Conservation (phyloP, 2,888 invertebrate species). For the Philonicus albiceps region DNA sequence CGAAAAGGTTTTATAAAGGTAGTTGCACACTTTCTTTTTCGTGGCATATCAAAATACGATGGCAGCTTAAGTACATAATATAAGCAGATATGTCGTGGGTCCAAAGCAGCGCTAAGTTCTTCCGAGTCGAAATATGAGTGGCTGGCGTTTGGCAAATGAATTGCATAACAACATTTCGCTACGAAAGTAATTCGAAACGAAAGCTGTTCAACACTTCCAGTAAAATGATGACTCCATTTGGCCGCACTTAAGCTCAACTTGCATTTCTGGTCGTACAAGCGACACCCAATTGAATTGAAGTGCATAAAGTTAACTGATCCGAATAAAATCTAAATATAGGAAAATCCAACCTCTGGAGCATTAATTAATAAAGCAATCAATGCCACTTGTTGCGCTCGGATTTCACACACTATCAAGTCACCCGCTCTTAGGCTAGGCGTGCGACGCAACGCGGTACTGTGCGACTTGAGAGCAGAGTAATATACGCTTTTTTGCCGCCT, state of each 20-base stretch:
- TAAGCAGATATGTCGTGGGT: not conserved
- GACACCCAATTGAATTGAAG: not conserved
- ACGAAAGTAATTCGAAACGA: not conserved
- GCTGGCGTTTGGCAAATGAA: not conserved
- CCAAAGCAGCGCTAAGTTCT: not conserved
- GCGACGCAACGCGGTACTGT: not conserved
- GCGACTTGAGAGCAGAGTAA: not conserved
- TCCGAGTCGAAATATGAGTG: not conserved
- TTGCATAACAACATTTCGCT: not conserved
- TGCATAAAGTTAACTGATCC: not conserved
- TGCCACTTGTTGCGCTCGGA: constrained; percentile 14
- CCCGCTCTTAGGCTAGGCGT: not conserved
- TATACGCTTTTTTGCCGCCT: not conserved
- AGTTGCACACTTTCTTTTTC: not conserved
- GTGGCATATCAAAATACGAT: not conserved
- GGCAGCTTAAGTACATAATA: not conserved
- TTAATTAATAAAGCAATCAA: constrained; percentile 15
- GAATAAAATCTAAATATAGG: constrained; percentile 3
- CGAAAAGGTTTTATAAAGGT: not conserved
- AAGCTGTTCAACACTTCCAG: not conserved
- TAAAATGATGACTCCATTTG: not conserved
- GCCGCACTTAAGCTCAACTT: not conserved
- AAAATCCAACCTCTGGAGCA: not conserved
- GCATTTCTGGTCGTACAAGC: not conserved
- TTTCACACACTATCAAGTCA: not conserved